Conservation (phyloP, 1,140 invertebrate species). For the Pogonognathellus flavescens region DNA sequence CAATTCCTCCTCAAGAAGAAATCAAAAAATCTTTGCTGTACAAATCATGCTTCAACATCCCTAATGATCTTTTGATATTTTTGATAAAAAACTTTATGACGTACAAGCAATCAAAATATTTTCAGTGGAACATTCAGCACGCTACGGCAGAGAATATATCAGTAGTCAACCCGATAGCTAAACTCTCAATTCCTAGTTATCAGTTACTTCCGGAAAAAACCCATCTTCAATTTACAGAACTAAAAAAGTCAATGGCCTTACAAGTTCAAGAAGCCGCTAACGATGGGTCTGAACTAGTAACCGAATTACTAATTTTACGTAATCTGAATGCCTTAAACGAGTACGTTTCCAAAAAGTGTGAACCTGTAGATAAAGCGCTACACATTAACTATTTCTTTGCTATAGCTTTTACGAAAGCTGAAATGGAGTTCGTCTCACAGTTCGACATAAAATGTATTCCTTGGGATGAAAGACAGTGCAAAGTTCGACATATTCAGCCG, state of each 20-base stretch:
- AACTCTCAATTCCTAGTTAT: neutral
- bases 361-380: neutral
- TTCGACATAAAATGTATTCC: neutral
- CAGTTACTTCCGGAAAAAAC: neutral
- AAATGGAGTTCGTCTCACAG: neutral
- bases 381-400: neutral
- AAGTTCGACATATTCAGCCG: neutral
- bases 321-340: neutral
- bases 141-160: neutral
- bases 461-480: neutral
- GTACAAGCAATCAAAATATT: too few relatives aligned
- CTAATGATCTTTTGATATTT: too few relatives aligned
- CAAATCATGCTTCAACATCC: too few relatives aligned
- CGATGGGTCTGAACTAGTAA: neutral
- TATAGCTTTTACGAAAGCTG: neutral
- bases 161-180: neutral
- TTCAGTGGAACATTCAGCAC: too few relatives aligned
- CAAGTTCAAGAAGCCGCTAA: neutral
- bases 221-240: neutral
- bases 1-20: too few relatives aligned
- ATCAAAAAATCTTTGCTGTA: too few relatives aligned
- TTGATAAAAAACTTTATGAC: too few relatives aligned
- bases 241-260: neutral
- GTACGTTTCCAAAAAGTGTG: neutral
- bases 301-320: neutral